These are phyloP conservation scores for Athalia cordata DNA, from an alignment of 2,888 invertebrate species.

Conservation along the genomic window DNA sequence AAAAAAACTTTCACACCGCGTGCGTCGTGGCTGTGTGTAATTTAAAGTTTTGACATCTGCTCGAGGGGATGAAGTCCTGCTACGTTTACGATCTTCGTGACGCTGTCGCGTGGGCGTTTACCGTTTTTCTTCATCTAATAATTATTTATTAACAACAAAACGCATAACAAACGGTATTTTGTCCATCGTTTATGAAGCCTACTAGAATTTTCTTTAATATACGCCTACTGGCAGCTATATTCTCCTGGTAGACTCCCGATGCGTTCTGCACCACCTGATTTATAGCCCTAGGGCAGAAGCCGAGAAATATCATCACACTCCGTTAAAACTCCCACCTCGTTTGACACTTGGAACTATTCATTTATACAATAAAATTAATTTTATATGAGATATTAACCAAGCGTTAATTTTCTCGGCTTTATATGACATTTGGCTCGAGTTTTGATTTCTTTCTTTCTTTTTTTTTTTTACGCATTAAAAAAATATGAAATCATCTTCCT, in stretches of 20 bases:
- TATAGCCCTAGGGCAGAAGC: slow-evolving; percentile 13
- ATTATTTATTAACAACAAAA: slow-evolving; percentile 5
- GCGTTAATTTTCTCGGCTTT: too few species aligned
- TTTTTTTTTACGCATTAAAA: slow-evolving; percentile 70
- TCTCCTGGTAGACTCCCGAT: slow-evolving; percentile 41
- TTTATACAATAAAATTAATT: too few species aligned
- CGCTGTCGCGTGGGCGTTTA: slow-evolving; percentile 38
- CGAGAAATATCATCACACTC: slow-evolving; percentile 23
- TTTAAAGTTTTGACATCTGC: slow-evolving; percentile 31
- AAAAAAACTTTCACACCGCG: too few species aligned
- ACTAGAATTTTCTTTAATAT: slow-evolving; percentile 4
- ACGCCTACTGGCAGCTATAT: slow-evolving; percentile 26
- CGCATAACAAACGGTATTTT: slow-evolving; percentile 16
- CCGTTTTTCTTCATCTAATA: slow-evolving; percentile 24
- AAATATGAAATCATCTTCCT: slow-evolving; percentile 69
- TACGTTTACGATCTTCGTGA: slow-evolving; percentile 39
- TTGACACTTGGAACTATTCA: too few species aligned
- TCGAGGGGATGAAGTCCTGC: slow-evolving; percentile 39
- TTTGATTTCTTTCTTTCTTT: neutral
- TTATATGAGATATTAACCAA: too few species aligned
- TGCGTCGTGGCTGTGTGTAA: neutral
- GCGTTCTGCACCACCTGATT: slow-evolving; percentile 42
- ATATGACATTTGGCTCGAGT: too few species aligned
- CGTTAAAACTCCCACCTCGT: neutral
- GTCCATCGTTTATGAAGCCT: slow-evolving; percentile 3